These are phyloP conservation scores for Calephelis perditalis DNA, from an alignment of 2,888 invertebrate species.

Conservation along the genomic window DNA sequence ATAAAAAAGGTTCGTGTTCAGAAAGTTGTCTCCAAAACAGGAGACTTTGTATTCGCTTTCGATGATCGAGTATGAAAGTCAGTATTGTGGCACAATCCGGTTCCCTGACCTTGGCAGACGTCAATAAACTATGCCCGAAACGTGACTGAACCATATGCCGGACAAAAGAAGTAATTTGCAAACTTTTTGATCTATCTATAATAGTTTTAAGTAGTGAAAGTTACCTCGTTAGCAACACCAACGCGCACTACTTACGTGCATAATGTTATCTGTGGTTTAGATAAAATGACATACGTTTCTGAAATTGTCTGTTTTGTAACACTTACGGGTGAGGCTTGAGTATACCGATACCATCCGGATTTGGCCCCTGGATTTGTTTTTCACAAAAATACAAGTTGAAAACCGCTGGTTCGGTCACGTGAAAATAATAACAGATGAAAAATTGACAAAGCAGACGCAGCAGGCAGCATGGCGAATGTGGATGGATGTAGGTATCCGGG, in stretches of 20 bases:
- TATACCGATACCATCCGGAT: no score
- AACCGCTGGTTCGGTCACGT: no score
- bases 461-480: no score
- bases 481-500: no score
- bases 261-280: slow-evolving; percentile 33
- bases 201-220: slow-evolving; percentile 62
- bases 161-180: slow-evolving; percentile 56
- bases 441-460: no score
- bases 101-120: slow-evolving; percentile 64
- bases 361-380: no score
- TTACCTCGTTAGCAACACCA: slow-evolving; percentile 34
- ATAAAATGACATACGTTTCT: slow-evolving; percentile 36
- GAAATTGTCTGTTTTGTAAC: slow-evolving; percentile 22
- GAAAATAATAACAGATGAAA: no score
- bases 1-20: slow-evolving; percentile 67
- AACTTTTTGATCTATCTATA: slow-evolving; percentile 44
- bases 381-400: no score
- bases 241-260: slow-evolving; percentile 34
- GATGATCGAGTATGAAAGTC: slow-evolving; percentile 62
- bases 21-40: slow-evolving; percentile 69
- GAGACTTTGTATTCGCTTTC: slow-evolving; percentile 66
- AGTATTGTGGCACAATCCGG: slow-evolving; percentile 56
- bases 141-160: slow-evolving; percentile 55
- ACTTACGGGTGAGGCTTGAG: not conserved
- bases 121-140: slow-evolving; percentile 42